A percentile compares a stretch with the other conserved stretches of the same genome.
Evolutionary conservation across 2,113 vertebrate species (phyloP).

Genomic region (Protomyctophum bolini): DNA sequence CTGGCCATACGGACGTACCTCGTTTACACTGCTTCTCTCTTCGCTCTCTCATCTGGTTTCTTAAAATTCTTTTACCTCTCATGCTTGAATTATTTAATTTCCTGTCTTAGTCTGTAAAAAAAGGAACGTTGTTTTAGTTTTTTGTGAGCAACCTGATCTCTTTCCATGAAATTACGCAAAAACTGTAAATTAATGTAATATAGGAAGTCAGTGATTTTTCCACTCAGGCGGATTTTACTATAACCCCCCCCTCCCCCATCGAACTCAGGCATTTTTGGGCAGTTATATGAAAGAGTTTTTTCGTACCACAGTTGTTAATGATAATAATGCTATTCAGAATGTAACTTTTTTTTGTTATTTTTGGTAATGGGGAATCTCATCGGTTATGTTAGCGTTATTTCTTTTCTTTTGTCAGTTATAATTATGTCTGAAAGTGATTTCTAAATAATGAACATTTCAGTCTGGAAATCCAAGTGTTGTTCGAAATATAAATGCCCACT

Average conservation of each 20-base stretch:
- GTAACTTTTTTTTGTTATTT: constrained; percentile 81
- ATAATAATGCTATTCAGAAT: constrained; percentile 87
- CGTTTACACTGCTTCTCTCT: constrained; percentile 94
- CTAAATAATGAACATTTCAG: constrained; percentile 52
- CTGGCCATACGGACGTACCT: constrained; percentile 97
- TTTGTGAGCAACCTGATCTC: constrained; percentile 85
- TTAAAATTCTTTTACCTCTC: constrained; percentile 77
- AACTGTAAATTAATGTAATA: constrained; percentile 99
- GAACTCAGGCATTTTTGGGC: constrained; percentile 91
- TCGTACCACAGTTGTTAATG: constrained; percentile 78
- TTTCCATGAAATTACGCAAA: constrained; percentile 76
- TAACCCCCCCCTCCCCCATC: constrained; percentile 83
- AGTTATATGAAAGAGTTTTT: constrained; percentile 80
- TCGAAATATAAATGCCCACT: constrained; percentile 73
- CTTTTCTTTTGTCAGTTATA: constrained; percentile 68
- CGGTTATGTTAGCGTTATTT: constrained; percentile 73
- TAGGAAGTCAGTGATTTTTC: constrained; percentile 90
- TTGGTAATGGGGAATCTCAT: constrained; percentile 58
- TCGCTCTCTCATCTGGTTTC: constrained; percentile 81
- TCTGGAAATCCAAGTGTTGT: constrained; percentile 64
- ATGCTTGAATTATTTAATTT: constrained; percentile 99
- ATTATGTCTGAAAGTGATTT: constrained; percentile 60
- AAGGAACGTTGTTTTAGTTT: constrained; percentile 83
- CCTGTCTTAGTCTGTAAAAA: constrained; percentile 90
- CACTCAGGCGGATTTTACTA: constrained; percentile 86